A percentile compares a stretch with the other conserved stretches of the same genome.
phyloP scores from a whole-genome alignment of 1,140 invertebrate genomes.

The Brachionus koreanus region DNA sequence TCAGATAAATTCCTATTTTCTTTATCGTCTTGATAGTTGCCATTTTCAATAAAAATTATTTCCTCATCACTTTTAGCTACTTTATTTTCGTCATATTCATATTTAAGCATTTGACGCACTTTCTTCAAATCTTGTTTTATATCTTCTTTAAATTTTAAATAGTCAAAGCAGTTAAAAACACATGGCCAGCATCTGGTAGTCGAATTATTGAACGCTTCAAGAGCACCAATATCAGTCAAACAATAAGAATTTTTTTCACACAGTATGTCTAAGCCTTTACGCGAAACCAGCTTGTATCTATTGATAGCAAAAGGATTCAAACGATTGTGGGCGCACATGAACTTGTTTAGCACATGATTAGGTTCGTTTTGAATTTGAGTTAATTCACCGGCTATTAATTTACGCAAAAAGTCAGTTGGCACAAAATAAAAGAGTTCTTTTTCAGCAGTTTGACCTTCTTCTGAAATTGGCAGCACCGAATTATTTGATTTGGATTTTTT shows the following conservation, averaged over 20 bases:
- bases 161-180: background rate
- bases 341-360: background rate
- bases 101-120: background rate
- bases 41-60: background rate
- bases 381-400: background rate
- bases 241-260: background rate
- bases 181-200: background rate
- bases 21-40: background rate
- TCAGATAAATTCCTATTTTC: constrained; percentile 43
- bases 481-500: background rate
- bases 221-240: background rate
- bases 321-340: background rate
- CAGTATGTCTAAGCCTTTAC: background rate
- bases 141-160: constrained; percentile 36
- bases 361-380: background rate
- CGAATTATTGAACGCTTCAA: constrained; percentile 32
- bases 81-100: background rate
- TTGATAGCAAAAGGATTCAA: constrained; percentile 1
- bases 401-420: background rate
- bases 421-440: constrained; percentile 14
- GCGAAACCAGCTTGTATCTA: background rate
- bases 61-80: background rate
- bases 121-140: constrained; percentile 23
- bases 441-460: background rate
- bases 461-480: background rate